Evolutionary conservation across 2,888 invertebrate species (phyloP), one percentile per base, ranked within the genome.

Genomic region (Boloria euphrosyne): DNA sequence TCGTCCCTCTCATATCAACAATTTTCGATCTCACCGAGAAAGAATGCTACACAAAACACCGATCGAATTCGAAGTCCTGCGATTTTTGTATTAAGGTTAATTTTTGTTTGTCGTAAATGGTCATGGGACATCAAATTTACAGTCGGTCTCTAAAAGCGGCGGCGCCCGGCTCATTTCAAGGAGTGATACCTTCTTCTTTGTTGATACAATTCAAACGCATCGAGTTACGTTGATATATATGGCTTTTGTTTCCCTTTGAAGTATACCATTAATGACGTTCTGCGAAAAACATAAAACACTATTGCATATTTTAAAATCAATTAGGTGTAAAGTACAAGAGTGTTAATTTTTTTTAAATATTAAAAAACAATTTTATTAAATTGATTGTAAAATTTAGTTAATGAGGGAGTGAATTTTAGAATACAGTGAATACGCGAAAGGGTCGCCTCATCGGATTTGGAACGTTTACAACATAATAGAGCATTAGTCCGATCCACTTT

Each of bases 401-500:
- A 31, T 31, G 46, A 22, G 22, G 22, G 3, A 22, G 22, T 46
- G 46, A 44, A 10, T 44, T 57, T 46, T 46, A 16, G 46, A 22
- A 27, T 27, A 22, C 16, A 31, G 47, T 31, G 49, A 31, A 17
- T 38, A 38, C 38, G 50, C 59, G 31, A 50, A 59, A 50, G 31
- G 80, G 76, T 74, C 80, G 82, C 84, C 84, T 79, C 75, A 80
- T 80, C 75, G 75, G 78, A 79, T 79, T 87, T 79, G 79, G 78
- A 82, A 79, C 84, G 81, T 89, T 89, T 86, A 89, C 85, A 89
- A 87, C 86, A 87, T 89, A 90, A 89, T 89, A 86, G 84, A 89
- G 83, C 86, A 90, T 90, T 90, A 90, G 91, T 87, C 84, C 87
- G 87, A 90, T 90, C 91, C 90, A 89, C 90, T 90, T 92, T 90